Base-by-base conservation (phyloP, 2,797 vertebrate species). In the Acipenser transmontanus region DNA sequence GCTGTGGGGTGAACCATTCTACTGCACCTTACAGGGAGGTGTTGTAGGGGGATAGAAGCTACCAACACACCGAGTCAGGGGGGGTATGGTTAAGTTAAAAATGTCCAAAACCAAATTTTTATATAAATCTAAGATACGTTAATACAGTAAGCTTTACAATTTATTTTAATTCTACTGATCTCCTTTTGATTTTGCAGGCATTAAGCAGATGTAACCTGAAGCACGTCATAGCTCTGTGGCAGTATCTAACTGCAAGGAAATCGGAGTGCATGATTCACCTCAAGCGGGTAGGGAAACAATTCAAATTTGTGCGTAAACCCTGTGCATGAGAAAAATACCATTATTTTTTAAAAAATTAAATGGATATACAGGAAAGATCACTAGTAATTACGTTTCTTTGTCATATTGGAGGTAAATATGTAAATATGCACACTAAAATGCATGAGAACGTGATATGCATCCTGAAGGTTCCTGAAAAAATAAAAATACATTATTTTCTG, bases 211-310 rank as follows among this genome's bases (percentile, higher is more conserved):
- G 93, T 74, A 85, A 74, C 67, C 78, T 99, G 2, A 91, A 89
- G 71, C 93, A 99, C 78, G 79, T 72, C 73, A 78, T 92, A 2
- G 89, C 91, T 52, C 85, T 98, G 4, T 99, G 97, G 96, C 94
- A 96, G 72, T 80, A 98, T 59, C 91, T 99, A 47, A 85, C 86
- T 1, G 88, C 93, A 4, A 86, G 83, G 68, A 98, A 96, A 78
- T 98, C 95, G 0, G 94, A 97, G 80, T 92, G 91, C 66, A 91
- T 93, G 82, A 84, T 98, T 66, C 87, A 80, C 1, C 90, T 97
- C 49, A 92, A 81, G 59, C 91, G 84, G 85, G 97, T 98, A 82
- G 77, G 84, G 65, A 0, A 54, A 1, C 1, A 9, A 13, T 13
- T 11, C 6, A 11, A 12, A n/a, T 54, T 34, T 8, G 12, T 47